Evolutionary conservation across 2,113 vertebrate genomes (phyloP).

Genomic region (Xiphophorus maculatus): DNA sequence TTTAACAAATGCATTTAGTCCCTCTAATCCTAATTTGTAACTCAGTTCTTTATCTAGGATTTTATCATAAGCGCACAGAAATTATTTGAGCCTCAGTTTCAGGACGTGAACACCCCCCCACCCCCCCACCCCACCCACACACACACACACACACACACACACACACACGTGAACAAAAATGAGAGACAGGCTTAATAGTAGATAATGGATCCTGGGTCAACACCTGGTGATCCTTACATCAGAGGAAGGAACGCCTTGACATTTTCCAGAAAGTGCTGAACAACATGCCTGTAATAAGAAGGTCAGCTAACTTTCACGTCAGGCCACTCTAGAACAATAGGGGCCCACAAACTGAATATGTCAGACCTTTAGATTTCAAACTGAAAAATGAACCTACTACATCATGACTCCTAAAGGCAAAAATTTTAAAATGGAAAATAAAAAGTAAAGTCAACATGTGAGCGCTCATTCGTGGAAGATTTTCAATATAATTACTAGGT

Average conservation of each 20-base stretch:
- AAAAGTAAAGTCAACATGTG: conserved; percentile 46
- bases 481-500: conserved; percentile 64
- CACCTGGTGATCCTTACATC: conserved; percentile 77
- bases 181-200: conserved; percentile 69
- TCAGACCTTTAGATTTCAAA: conserved; percentile 30
- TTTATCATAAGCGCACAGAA: conserved; percentile 4
- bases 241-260: conserved; percentile 60
- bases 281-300: conserved; percentile 60
- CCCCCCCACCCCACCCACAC: too few relatives aligned
- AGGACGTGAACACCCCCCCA: not conserved
- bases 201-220: conserved; percentile 78
- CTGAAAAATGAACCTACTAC: conserved; percentile 17
- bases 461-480: conserved; percentile 44
- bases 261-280: conserved; percentile 69
- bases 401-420: not conserved
- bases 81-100: conserved; percentile 9
- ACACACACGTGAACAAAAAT: conserved; percentile 23
- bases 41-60: not conserved
- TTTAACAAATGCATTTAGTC: not conserved
- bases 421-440: conserved; percentile 19
- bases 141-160: not conserved
- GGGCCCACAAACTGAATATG: conserved; percentile 40
- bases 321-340: conserved; percentile 51
- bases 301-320: conserved; percentile 58
- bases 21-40: not conserved